Evolutionary conservation across 2,113 vertebrate species (phyloP).

Genomic region (Scomber scombrus): DNA sequence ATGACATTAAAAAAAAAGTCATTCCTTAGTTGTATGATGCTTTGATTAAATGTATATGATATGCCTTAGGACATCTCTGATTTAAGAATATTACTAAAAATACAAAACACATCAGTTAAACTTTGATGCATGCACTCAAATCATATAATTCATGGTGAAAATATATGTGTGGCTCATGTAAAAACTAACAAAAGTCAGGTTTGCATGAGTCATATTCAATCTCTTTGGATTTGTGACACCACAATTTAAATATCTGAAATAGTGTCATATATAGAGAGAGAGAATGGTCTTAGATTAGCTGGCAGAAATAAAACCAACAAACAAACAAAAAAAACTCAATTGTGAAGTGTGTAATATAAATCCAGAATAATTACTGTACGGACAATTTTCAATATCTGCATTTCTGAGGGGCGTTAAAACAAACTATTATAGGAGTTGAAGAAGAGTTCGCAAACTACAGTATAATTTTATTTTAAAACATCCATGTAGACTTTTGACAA

Average conservation of each 20-base stretch:
- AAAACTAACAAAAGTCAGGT: background rate
- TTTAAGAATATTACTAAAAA: background rate
- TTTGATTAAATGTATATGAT: slow-evolving; percentile 2
- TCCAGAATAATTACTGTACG: background rate
- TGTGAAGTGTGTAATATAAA: background rate
- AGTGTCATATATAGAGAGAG: background rate
- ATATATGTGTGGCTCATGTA: no score
- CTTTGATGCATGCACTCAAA: background rate
- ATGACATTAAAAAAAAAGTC: no score
- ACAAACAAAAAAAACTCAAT: background rate
- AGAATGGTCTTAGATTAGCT: background rate
- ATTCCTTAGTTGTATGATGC: slow-evolving; percentile 5
- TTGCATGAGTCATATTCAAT: background rate
- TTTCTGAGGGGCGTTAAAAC: no score
- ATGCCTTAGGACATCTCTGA: background rate
- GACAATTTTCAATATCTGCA: background rate
- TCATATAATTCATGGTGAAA: no score
- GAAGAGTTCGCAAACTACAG: no score
- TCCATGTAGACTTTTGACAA: no score
- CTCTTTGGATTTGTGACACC: background rate
- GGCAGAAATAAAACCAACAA: background rate
- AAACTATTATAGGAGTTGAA: no score
- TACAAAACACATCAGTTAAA: background rate
- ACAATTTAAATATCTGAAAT: background rate
- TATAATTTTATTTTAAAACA: no score